Conservation (phyloP, 2,113 vertebrate species). For the Madoqua kirkii region DNA sequence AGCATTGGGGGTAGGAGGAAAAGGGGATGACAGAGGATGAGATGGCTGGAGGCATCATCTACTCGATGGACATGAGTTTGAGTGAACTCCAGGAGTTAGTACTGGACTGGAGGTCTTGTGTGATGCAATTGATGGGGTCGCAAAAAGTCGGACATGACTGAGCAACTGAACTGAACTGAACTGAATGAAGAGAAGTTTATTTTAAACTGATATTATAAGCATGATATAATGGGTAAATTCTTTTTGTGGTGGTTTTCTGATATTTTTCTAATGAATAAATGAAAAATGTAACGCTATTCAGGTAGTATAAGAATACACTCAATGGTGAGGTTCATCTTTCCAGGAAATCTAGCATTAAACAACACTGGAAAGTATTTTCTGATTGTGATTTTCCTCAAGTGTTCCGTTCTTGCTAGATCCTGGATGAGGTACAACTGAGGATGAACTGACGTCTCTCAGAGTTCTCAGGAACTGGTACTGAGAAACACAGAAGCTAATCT, state of each 20-base stretch:
- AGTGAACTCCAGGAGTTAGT: no score
- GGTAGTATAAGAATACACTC: background rate
- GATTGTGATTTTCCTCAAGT: background rate
- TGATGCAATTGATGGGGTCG: rapidly evolving
- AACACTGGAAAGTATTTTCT: background rate
- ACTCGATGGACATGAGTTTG: no score
- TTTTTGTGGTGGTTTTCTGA: background rate
- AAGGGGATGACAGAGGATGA: no score
- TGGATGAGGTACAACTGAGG: background rate
- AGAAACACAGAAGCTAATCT: background rate
- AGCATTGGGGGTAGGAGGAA: no score
- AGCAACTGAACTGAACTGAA: no score
- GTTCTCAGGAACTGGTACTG: background rate
- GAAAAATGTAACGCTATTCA: background rate
- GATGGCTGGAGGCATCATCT: no score
- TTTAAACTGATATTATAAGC: background rate
- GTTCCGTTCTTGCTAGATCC: background rate
- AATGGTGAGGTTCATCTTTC: background rate
- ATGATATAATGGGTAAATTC: background rate
- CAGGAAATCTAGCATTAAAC: background rate
- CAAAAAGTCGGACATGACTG: no score
- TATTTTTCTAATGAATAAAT: background rate
- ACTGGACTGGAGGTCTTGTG: no score
- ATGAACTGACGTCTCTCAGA: background rate
- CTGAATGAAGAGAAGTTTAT: background rate